Evolutionary conservation across 2,797 vertebrate genomes (phyloP).

Genomic region (Cuculus canorus): DNA sequence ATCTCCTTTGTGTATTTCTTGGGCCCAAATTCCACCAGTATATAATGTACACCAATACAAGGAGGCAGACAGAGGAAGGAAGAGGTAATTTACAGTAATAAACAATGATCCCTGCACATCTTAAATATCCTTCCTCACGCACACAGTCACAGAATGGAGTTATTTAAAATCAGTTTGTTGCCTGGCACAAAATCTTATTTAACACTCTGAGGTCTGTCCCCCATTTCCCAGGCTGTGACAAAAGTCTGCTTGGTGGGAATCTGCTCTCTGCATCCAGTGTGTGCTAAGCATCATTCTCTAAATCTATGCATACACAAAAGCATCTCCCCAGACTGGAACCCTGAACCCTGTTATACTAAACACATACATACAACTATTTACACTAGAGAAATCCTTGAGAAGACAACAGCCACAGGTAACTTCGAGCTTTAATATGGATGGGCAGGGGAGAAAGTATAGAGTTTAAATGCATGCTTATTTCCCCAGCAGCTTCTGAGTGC

Average conservation of each 20-base stretch:
- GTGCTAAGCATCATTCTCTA: not conserved
- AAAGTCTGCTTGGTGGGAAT: not conserved
- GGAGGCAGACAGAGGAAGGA: not conserved
- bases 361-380: not conserved
- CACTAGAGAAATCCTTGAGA: not conserved
- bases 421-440: not conserved
- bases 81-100: constrained; percentile 9
- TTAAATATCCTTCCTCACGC: constrained; percentile 4
- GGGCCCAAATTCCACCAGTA: not conserved
- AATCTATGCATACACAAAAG: not conserved
- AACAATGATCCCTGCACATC: not conserved
- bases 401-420: not conserved
- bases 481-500: not conserved
- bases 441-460: not conserved
- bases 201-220: not conserved
- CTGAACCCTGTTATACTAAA: not conserved
- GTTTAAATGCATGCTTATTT: not conserved
- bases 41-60: not conserved
- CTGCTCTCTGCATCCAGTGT: not conserved
- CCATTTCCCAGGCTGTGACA: not conserved
- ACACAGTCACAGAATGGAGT: not conserved
- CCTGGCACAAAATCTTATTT: not conserved
- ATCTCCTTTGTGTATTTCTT: constrained; percentile 2
- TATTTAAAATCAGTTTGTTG: not conserved
- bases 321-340: not conserved